Evolutionary conservation across 2,113 vertebrate species (phyloP).

Genomic region (Solea solea): DNA sequence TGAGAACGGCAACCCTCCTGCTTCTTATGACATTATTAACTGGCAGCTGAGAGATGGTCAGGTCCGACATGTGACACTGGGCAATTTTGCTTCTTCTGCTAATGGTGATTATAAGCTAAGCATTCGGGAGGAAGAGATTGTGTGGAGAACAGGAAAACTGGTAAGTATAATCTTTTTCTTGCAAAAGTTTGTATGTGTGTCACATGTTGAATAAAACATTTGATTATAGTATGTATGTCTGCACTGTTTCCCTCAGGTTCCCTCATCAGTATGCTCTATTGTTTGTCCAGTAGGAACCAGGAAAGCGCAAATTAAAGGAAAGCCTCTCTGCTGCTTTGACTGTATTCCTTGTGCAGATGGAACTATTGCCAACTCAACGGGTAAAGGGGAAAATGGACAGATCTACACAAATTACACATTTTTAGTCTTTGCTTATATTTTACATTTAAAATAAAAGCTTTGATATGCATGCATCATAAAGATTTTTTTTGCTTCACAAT

Average conservation of each 20-base stretch:
- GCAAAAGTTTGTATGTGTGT: background rate
- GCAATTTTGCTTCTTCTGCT: conserved; percentile 66
- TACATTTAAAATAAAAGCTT: too few relatives aligned
- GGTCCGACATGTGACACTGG: conserved; percentile 79
- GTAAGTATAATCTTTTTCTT: conserved; percentile 32
- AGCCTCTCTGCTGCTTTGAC: conserved; percentile 83
- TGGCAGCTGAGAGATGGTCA: conserved; percentile 79
- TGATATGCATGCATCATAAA: too few relatives aligned
- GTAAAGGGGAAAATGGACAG: conserved; percentile 35
- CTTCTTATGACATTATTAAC: conserved; percentile 81
- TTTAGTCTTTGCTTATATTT: too few relatives aligned
- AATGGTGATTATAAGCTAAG: conserved; percentile 63
- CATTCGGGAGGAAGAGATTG: conserved; percentile 70
- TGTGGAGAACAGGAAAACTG: conserved; percentile 72
- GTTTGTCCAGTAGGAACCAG: conserved; percentile 75
- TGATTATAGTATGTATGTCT: background rate
- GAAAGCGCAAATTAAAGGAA: conserved; percentile 77
- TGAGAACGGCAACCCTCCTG: conserved; percentile 76
- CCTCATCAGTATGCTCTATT: conserved; percentile 72
- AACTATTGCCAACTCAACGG: conserved; percentile 78
- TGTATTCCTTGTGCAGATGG: conserved; percentile 83
- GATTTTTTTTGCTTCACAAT: background rate
- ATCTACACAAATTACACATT: background rate
- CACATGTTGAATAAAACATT: background rate
- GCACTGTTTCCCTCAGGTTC: conserved; percentile 58